Evolutionary conservation across 1,140 invertebrate genomes (phyloP), one percentile per base, ranked within the genome.

Genomic region (Drosophila busckii): DNA sequence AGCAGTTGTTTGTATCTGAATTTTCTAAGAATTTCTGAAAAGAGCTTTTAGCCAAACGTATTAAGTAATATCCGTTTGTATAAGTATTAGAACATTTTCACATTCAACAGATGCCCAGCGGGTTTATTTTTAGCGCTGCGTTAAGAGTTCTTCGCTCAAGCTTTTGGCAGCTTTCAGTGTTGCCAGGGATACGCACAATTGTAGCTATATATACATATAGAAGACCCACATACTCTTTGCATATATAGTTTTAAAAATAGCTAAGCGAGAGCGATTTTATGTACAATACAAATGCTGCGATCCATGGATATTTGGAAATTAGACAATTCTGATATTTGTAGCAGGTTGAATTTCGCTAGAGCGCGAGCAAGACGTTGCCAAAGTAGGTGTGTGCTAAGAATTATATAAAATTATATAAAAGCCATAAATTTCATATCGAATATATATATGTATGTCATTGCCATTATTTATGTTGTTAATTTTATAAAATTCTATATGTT

Each of bases 91-190:
- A 16, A 54, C 55, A 78, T 50, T n/a, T n/a, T n/a, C n/a, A n/a
- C n/a, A 78, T 67, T 59, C 58, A 78, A 80, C 73, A 80, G 67
- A 71, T 78, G 67, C 73, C 56, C 13, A 9, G 20, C 4, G 10
- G 6, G 7, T 22, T 45, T 78, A 78, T 78, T 71, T 78, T 60
- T 71, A 71, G 73, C 12, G 41, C 8, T 46, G 29, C 16, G 12
- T 26, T 10, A 13, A 6, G 15, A 16, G 41, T 16, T 45, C 31
- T 29, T 20, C 17, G 4, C 3, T n/a, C 13, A 28, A 54, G 32
- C 50, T 50, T 28, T 44, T 7, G 2, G 16, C 35, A 73, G 61
- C 68, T 61, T 45, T 35, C 7, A 13, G 35, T 38, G 22, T 26
- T 40, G 48, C 35, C 26, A 37, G 26, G 59, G 37, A 41, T 28